phyloP scores from a whole-genome alignment of 2,888 invertebrate genomes.

The Pollenia labialis region DNA sequence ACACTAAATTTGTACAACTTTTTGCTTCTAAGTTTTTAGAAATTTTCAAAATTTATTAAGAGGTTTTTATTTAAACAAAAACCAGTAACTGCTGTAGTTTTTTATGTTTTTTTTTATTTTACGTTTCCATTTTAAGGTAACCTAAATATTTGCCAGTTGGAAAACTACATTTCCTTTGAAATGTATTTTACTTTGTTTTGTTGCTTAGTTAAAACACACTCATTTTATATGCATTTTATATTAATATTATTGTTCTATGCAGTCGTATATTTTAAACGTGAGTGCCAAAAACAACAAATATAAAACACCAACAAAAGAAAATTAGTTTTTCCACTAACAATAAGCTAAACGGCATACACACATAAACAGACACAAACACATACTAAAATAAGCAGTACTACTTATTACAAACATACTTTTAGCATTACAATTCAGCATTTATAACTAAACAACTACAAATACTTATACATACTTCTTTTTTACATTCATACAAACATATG shows the following conservation, averaged over 20 bases:
- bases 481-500: not conserved
- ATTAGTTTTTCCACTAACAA: conserved; percentile 59
- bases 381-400: not conserved
- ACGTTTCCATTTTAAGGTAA: conserved; percentile 14
- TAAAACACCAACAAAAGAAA: conserved; percentile 54
- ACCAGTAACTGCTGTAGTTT: not conserved
- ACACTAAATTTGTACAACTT: too few species aligned
- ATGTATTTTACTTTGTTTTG: conserved; percentile 1
- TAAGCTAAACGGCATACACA: conserved; percentile 47
- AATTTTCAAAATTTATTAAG: not conserved
- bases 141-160: conserved; percentile 39
- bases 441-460: not conserved
- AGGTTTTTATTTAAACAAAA: not conserved
- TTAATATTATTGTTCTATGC: conserved; percentile 49
- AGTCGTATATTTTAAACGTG: conserved; percentile 20
- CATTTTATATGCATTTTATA: conserved; percentile 46
- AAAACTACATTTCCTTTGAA: conserved; percentile 37
- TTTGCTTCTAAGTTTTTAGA: too few species aligned
- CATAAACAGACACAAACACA: not conserved
- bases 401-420: conserved; percentile 4
- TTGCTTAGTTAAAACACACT: not conserved
- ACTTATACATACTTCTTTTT: not conserved
- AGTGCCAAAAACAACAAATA: conserved; percentile 43
- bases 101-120: not conserved
- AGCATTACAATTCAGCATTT: conserved; percentile 27